Evolutionary conservation across 1,140 invertebrate genomes (phyloP).

Genomic region (Aleiodes sp.): DNA sequence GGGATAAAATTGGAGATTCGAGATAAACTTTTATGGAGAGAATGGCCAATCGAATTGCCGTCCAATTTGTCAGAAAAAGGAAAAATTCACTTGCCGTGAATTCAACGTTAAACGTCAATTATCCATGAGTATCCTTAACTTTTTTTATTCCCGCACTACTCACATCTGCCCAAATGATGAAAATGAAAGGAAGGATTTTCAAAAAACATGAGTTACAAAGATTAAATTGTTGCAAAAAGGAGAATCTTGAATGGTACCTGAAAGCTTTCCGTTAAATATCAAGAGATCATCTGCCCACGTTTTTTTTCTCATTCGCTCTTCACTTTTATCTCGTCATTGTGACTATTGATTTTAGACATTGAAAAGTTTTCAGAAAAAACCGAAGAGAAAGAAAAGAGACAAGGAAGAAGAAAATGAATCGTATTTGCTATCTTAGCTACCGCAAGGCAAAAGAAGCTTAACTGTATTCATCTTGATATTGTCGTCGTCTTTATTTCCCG

Average conservation of each 20-base stretch:
- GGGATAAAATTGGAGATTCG: neutral
- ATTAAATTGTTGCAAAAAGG: too few relatives aligned
- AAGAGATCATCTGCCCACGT: too few relatives aligned
- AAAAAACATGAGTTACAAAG: too few relatives aligned
- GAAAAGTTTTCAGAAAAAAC: neutral
- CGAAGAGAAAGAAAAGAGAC: neutral
- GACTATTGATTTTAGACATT: neutral
- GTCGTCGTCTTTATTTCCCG: neutral
- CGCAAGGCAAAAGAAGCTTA: neutral
- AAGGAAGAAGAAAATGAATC: neutral
- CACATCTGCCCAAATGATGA: neutral
- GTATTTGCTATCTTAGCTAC: neutral
- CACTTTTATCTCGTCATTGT: too few relatives aligned
- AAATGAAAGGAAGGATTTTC: neutral
- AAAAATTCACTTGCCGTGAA: neutral
- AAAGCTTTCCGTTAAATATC: too few relatives aligned
- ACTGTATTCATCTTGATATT: neutral
- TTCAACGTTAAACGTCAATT: neutral
- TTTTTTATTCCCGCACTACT: neutral
- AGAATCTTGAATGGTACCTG: too few relatives aligned
- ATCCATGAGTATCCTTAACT: neutral
- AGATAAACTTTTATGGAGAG: neutral
- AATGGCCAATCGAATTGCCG: conserved; percentile 4
- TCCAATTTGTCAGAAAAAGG: conserved; percentile 1
- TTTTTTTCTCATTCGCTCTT: too few relatives aligned